Conservation (phyloP, 1,140 invertebrate genomes). For the Dryas iulia region DNA sequence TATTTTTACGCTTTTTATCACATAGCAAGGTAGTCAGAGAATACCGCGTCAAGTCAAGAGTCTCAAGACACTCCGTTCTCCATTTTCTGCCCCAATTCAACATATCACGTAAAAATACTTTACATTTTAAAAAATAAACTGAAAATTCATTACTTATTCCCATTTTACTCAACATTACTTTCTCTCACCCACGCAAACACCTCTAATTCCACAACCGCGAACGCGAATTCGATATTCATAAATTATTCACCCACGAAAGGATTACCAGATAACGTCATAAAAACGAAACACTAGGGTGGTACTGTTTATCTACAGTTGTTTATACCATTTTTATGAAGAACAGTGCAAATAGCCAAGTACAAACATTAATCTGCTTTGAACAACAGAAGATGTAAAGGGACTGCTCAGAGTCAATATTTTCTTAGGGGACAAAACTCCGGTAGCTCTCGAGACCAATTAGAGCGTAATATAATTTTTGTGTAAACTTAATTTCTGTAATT, state of each 20-base stretch:
- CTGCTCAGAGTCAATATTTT: constrained; percentile 67
- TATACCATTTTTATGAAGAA: constrained; percentile 76
- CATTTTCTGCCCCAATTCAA: too few species aligned
- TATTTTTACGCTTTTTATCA: too few species aligned
- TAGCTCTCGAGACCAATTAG: constrained; percentile 66
- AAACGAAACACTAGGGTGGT: constrained; percentile 51
- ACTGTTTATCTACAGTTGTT: constrained; percentile 65
- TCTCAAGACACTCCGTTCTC: too few species aligned
- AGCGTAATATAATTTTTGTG: constrained; percentile 72
- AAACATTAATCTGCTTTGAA: constrained; percentile 79
- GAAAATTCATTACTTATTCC: too few species aligned
- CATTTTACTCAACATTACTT: too few species aligned
- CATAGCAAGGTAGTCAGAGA: too few species aligned
- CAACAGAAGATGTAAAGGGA: constrained; percentile 76
- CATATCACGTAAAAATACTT: too few species aligned
- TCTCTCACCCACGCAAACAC: neutral
- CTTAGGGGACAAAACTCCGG: constrained; percentile 70
- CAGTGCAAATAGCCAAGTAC: constrained; percentile 69
- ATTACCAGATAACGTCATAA: constrained; percentile 63
- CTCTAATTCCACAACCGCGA: constrained; percentile 16
- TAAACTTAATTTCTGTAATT: constrained; percentile 73
- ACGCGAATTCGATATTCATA: constrained; percentile 39
- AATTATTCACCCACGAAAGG: constrained; percentile 52
- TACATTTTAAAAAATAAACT: too few species aligned
- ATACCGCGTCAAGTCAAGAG: too few species aligned